Percentiles rank a stretch among this genome's conserved stretches.
Evolutionary conservation across 2,797 vertebrate genomes (phyloP).

Genomic region (Otolemur crassicaudatus): DNA sequence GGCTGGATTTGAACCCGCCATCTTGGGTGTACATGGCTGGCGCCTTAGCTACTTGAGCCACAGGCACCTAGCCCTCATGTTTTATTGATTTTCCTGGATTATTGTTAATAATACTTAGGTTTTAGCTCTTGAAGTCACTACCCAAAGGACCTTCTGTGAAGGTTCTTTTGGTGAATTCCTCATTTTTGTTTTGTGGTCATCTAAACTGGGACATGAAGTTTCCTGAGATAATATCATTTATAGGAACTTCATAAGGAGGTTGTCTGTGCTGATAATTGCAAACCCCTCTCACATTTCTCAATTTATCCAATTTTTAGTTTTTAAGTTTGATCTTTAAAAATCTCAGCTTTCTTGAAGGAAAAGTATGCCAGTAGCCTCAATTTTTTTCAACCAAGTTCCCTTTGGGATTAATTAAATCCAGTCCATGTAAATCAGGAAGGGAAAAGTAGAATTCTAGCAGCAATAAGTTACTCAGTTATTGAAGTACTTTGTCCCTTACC

Average conservation of each 20-base stretch:
- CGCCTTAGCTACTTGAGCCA: no score
- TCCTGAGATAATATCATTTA: not conserved
- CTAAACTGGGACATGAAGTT: not conserved
- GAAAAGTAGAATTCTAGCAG: not conserved
- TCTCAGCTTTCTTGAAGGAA: not conserved
- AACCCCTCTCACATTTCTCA: not conserved
- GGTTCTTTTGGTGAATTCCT: not conserved
- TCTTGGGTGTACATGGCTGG: no score
- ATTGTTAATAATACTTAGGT: not conserved
- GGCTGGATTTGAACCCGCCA: no score
- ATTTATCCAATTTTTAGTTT: not conserved
- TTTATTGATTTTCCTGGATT: not conserved
- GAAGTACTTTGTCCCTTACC: not conserved
- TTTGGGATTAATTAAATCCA: constrained; percentile 56
- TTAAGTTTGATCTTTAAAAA: constrained; percentile 20
- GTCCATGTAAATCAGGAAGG: not conserved
- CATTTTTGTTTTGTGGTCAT: not conserved
- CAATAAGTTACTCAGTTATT: not conserved
- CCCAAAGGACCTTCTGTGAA: not conserved
- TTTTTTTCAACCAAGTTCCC: constrained; percentile 12
- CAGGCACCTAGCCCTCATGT: not conserved
- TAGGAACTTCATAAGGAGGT: not conserved
- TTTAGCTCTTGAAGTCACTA: not conserved
- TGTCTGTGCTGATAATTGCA: not conserved
- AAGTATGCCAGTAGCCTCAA: not conserved